Evolutionary conservation across 2,113 vertebrate genomes (phyloP).

Genomic region (Indicator maculatus): DNA sequence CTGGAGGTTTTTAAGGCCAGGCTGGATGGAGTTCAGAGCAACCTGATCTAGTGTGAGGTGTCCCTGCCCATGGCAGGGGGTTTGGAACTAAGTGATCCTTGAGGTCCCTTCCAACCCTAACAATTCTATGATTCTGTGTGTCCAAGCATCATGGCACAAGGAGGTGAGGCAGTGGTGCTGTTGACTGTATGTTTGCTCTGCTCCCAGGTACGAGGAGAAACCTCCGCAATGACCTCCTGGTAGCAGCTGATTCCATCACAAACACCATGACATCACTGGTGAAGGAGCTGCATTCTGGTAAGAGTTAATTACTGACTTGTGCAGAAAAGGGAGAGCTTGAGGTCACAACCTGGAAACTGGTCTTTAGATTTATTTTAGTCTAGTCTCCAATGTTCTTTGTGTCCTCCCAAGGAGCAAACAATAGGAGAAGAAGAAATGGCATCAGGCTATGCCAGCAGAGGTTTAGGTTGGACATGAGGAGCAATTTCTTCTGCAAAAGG

Average conservation of each 20-base stretch:
- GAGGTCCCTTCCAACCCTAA: no score
- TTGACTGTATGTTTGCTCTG: neutral
- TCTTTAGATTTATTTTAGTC: neutral
- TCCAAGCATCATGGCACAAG: accelerated
- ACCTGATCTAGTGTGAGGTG: no score
- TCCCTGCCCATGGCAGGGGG: no score
- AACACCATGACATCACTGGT: slow-evolving; percentile 96
- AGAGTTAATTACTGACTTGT: accelerated
- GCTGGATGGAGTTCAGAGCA: no score
- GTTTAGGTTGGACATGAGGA: neutral
- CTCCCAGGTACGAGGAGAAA: slow-evolving; percentile 89
- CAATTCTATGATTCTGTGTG: accelerated
- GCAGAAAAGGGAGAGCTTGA: accelerated
- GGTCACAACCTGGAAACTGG: neutral
- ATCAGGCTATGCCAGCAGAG: neutral
- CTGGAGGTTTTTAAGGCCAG: no score
- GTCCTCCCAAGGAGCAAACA: neutral
- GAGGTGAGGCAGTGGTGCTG: accelerated
- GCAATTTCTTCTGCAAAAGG: neutral
- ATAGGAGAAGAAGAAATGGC: neutral
- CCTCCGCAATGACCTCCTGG: slow-evolving; percentile 92
- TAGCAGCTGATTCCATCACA: slow-evolving; percentile 95
- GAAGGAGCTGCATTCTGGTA: slow-evolving; percentile 96
- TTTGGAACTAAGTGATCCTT: no score
- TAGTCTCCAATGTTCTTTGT: neutral